Conservation (phyloP, 1,140 invertebrate species). For the Caenorhabditis briggsae region DNA sequence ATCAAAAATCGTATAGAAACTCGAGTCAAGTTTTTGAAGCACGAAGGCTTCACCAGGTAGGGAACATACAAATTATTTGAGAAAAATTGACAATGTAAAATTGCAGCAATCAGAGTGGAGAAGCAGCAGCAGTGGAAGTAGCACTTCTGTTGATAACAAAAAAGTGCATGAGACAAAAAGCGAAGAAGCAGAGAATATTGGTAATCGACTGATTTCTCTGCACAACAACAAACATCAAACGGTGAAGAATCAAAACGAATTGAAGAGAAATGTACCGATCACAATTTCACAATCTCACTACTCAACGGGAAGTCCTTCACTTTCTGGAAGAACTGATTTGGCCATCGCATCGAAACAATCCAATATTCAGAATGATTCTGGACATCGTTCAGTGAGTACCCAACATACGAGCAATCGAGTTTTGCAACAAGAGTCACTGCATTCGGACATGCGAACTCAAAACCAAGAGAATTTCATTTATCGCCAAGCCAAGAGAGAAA, state of each 20-base stretch:
- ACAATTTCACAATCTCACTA: too few species aligned
- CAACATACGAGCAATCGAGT: not conserved
- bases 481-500: not conserved
- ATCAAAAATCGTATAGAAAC: conserved; percentile 28
- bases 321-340: not conserved
- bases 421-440: not conserved
- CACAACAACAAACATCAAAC: not conserved
- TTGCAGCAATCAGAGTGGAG: conserved; percentile 13
- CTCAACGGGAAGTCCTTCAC: too few species aligned
- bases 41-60: conserved; percentile 23
- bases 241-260: not conserved
- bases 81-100: not conserved
- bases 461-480: conserved; percentile 52
- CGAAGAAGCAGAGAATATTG: not conserved
- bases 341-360: too few species aligned
- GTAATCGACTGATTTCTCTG: not conserved
- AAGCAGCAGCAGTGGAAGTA: not conserved
- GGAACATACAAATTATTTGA: not conserved
- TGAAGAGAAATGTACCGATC: too few species aligned
- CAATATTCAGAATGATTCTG: too few species aligned
- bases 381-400: too few species aligned
- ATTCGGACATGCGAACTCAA: not conserved
- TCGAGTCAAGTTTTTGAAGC: conserved; percentile 22
- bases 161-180: not conserved
- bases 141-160: conserved; percentile 8